A percentile compares a stretch with the other conserved stretches of the same genome.
phyloP scores from a whole-genome alignment of 2,113 vertebrate species.

The Fukomys damarensis region DNA sequence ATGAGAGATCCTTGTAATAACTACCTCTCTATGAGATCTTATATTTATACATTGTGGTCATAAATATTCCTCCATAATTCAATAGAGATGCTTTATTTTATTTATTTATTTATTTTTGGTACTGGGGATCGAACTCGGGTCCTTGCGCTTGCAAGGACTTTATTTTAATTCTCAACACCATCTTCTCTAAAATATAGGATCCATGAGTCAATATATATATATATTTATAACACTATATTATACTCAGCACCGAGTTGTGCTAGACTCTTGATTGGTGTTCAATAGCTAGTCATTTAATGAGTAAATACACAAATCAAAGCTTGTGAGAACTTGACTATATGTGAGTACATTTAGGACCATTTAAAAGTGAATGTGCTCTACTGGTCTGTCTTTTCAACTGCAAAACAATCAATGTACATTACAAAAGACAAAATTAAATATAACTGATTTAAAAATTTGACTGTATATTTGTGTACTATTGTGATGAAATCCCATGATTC shows the following conservation, averaged over 20 bases:
- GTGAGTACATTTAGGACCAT: background rate
- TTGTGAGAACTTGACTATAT: background rate
- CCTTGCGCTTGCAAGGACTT: no score
- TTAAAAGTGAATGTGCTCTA: background rate
- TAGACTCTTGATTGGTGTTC: background rate
- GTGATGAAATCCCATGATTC: background rate
- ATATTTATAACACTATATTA: background rate
- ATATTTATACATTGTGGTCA: background rate
- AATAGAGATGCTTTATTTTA: background rate
- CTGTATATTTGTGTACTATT: background rate
- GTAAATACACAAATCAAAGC: background rate
- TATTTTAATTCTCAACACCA: background rate
- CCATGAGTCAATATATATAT: background rate
- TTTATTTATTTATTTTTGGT: no score
- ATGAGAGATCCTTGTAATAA: background rate
- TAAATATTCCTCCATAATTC: background rate
- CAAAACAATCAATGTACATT: background rate
- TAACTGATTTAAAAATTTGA: background rate
- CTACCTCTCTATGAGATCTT: background rate
- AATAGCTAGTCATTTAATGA: background rate
- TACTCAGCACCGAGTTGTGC: background rate
- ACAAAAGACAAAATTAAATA: background rate
- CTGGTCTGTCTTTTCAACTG: background rate
- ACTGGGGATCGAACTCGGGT: no score
- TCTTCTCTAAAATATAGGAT: background rate